Evolutionary conservation across 2,797 vertebrate genomes (phyloP).

Genomic region (Rhinoraja longicauda): DNA sequence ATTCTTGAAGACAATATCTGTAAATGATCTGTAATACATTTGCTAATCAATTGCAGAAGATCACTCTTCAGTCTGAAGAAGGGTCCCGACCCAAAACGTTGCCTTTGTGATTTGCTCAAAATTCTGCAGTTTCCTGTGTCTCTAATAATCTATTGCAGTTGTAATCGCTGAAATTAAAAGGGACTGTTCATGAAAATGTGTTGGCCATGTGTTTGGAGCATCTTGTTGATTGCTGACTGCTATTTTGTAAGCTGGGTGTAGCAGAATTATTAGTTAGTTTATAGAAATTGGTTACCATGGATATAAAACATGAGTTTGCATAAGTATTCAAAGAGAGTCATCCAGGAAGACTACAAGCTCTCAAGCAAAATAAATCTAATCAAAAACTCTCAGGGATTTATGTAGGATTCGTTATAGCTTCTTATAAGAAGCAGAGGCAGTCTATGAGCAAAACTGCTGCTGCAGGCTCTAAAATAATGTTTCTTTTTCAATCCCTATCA

Average conservation of each 20-base stretch:
- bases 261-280: not conserved
- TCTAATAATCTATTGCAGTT: not conserved
- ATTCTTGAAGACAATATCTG: not conserved
- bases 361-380: not conserved
- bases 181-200: not conserved
- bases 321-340: not conserved
- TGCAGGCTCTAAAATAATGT: not conserved
- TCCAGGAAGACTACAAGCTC: not conserved
- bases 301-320: not conserved
- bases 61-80: no score
- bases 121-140: no score
- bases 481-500: not conserved
- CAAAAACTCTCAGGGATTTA: not conserved
- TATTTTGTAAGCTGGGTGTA: not conserved
- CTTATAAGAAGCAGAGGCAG: not conserved
- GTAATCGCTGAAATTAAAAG: not conserved
- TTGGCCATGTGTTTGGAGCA: not conserved
- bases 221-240: not conserved
- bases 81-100: no score
- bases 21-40: not conserved
- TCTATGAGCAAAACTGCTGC: not conserved
- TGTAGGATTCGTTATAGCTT: not conserved
- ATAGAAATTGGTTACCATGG: not conserved
- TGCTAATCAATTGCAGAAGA: not conserved
- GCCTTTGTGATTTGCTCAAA: no score